A percentile compares a stretch with the other conserved stretches of the same genome.
Conservation (phyloP, 2,113 vertebrate genomes). For the Andinoacara biseriatus region DNA sequence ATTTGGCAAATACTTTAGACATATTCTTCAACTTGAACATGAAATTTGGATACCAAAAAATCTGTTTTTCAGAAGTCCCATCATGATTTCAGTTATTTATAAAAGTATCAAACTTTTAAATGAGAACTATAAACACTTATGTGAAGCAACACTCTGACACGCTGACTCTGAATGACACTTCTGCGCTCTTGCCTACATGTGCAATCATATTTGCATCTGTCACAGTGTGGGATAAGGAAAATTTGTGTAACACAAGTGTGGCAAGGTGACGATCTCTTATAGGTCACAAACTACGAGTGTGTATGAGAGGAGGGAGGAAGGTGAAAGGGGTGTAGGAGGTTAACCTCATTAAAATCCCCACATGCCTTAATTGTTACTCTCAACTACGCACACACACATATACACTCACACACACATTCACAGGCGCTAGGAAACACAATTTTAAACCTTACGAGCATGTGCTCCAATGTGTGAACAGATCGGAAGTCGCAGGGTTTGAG, state of each 20-base stretch:
- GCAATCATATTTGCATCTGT: constrained; percentile 22
- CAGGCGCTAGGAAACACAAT: constrained; percentile 6
- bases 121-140: constrained; percentile 9
- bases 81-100: neutral
- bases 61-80: constrained; percentile 10
- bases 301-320: constrained; percentile 8
- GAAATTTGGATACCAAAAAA: neutral
- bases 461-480: neutral
- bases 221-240: constrained; percentile 17
- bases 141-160: constrained; percentile 18
- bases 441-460: neutral
- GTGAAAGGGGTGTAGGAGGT: constrained; percentile 53
- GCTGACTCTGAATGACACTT: constrained; percentile 30
- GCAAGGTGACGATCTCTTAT: constrained; percentile 55
- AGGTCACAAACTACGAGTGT: constrained; percentile 18
- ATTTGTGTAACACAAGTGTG: constrained; percentile 17
- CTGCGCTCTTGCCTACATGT: constrained; percentile 22
- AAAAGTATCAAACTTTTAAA: neutral
- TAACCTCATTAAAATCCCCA: constrained; percentile 58
- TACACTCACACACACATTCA: neutral
- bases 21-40: neutral
- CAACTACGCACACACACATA: neutral
- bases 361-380: constrained; percentile 33
- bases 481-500: constrained; percentile 14
- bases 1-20: neutral